phyloP scores from a whole-genome alignment of 2,113 vertebrate genomes.

The Raja brachyura region DNA sequence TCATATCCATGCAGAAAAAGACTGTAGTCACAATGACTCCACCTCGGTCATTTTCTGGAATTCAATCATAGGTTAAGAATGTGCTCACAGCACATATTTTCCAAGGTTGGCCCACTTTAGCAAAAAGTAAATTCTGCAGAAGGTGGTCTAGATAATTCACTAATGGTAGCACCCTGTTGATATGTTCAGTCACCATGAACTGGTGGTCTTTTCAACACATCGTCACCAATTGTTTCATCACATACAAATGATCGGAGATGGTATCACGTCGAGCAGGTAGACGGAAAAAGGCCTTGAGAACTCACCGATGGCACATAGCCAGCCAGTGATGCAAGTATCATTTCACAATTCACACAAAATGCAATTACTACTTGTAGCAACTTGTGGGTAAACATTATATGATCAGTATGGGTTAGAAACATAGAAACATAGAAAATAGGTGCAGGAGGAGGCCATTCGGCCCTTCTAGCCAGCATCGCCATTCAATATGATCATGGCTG shows the following conservation, averaged over 20 bases:
- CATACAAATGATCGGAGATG: neutral
- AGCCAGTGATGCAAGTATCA: neutral
- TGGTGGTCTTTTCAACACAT: neutral
- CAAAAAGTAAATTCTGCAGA: neutral
- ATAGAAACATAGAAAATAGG: too few relatives aligned
- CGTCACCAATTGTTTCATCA: neutral
- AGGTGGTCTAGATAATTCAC: neutral
- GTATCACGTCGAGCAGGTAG: neutral
- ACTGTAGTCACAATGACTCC: too few relatives aligned
- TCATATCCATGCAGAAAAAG: neutral
- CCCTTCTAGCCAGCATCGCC: too few relatives aligned
- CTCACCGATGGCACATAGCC: neutral
- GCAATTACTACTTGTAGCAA: neutral
- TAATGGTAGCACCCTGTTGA: neutral
- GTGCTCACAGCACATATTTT: neutral
- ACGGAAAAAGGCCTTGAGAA: neutral
- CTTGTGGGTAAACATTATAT: neutral
- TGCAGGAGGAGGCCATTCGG: too few relatives aligned
- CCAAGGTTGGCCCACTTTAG: neutral
- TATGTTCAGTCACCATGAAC: neutral
- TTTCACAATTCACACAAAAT: neutral
- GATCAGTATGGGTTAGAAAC: neutral
- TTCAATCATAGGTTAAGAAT: constrained; percentile 5
- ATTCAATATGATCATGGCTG: too few relatives aligned
- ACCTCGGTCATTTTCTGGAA: neutral